Conservation (phyloP, 2,888 invertebrate species). For the Dryobotodes eremita region DNA sequence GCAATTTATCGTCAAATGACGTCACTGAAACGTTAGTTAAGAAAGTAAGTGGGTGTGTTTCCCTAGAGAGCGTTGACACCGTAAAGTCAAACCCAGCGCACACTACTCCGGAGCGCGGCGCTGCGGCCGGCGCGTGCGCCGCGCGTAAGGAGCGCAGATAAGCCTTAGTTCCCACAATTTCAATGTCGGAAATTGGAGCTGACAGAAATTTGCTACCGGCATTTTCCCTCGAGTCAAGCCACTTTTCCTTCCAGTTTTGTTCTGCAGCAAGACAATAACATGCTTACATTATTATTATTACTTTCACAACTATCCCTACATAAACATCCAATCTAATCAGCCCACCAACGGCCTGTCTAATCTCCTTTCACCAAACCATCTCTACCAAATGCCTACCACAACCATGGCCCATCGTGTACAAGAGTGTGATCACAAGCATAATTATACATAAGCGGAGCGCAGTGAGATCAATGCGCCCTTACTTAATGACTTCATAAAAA, state of each 20-base stretch:
- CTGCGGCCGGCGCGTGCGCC: too few relatives aligned
- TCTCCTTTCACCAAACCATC: background rate
- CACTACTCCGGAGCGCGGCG: too few relatives aligned
- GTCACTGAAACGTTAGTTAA: too few relatives aligned
- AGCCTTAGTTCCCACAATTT: background rate
- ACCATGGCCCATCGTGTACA: slow-evolving; percentile 46
- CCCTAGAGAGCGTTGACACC: too few relatives aligned
- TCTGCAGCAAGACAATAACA: background rate
- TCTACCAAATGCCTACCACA: background rate
- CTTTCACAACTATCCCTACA: slow-evolving; percentile 4
- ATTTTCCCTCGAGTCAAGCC: background rate
- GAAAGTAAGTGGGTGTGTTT: too few relatives aligned
- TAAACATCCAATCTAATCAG: background rate
- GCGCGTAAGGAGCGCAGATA: too few relatives aligned
- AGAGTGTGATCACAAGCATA: slow-evolving; percentile 33
- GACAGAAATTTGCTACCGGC: background rate
- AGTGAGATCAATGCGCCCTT: slow-evolving; percentile 25
- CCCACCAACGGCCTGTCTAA: background rate
- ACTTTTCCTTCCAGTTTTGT: background rate
- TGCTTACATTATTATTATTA: slow-evolving; percentile 5
- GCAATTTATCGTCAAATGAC: too few relatives aligned
- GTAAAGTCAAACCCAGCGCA: too few relatives aligned
- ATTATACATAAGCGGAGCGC: slow-evolving; percentile 25
- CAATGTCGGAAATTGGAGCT: background rate
- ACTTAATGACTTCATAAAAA: slow-evolving; percentile 65